phyloP scores from a whole-genome alignment of 2,888 invertebrate species.

The Drosophila tripunctata region DNA sequence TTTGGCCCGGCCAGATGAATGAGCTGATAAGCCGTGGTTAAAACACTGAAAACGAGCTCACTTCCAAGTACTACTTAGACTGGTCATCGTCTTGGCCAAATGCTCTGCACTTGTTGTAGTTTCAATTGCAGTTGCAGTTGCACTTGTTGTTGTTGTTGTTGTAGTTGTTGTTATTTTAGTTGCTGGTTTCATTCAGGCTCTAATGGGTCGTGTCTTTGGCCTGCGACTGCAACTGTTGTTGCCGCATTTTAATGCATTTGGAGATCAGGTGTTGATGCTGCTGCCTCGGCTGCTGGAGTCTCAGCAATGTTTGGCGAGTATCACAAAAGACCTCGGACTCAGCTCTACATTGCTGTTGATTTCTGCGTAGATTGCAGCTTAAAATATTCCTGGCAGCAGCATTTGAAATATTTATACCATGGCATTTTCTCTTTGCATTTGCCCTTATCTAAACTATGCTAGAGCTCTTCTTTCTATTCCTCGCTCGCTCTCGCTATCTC shows the following conservation, averaged over 20 bases:
- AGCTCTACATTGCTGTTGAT: conserved; percentile 62
- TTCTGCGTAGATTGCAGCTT: conserved; percentile 75
- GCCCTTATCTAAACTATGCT: conserved; percentile 74
- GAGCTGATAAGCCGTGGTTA: conserved; percentile 57
- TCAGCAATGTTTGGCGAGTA: conserved; percentile 22
- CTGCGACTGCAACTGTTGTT: conserved; percentile 31
- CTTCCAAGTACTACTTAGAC: conserved; percentile 39
- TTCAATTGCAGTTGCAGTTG: conserved; percentile 17
- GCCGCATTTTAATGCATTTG: conserved; percentile 76
- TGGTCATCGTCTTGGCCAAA: conserved; percentile 29
- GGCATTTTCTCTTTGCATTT: conserved; percentile 66
- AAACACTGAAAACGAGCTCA: conserved; percentile 73
- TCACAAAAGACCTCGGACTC: conserved; percentile 44
- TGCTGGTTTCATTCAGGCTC: conserved; percentile 46
- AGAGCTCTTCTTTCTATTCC: conserved; percentile 38
- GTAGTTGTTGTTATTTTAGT: conserved; percentile 19
- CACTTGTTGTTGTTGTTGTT: conserved; percentile 10
- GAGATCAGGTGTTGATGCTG: conserved; percentile 83
- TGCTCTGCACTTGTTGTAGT: conserved; percentile 63
- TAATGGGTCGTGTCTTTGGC: conserved; percentile 65
- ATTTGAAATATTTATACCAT: conserved; percentile 72
- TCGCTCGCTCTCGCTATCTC: neutral
- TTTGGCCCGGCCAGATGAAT: conserved; percentile 38
- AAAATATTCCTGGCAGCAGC: conserved; percentile 66
- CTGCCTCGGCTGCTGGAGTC: conserved; percentile 57